Evolutionary conservation across 2,113 vertebrate species (phyloP).

Genomic region (Agapornis roseicollis): DNA sequence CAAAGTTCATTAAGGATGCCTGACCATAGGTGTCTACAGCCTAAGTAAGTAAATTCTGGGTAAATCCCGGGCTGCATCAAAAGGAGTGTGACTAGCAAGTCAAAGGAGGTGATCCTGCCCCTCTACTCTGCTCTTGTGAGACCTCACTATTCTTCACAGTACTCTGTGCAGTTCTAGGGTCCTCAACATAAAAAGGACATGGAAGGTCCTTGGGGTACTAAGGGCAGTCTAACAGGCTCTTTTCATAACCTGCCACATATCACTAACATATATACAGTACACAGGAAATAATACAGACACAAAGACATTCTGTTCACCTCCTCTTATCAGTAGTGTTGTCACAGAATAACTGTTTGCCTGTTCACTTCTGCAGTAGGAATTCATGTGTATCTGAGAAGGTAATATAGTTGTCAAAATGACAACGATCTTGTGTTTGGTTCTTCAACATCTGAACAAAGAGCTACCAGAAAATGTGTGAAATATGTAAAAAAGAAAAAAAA

Average conservation of each 20-base stretch:
- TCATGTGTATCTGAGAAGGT: slow-evolving; percentile 41
- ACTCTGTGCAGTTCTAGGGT: too few relatives aligned
- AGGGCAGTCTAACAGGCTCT: background rate
- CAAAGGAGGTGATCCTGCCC: too few relatives aligned
- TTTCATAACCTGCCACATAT: background rate
- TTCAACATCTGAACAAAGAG: slow-evolving; percentile 6
- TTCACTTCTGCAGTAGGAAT: slow-evolving; percentile 46
- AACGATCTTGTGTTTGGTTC: slow-evolving; percentile 17
- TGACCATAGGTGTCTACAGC: background rate
- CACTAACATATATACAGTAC: background rate
- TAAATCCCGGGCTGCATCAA: too few relatives aligned
- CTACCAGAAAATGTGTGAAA: slow-evolving; percentile 15
- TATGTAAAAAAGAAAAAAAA: background rate
- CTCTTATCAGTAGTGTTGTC: slow-evolving; percentile 50
- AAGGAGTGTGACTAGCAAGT: too few relatives aligned
- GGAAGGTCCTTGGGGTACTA: background rate
- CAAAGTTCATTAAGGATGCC: background rate
- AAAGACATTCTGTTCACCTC: slow-evolving; percentile 24
- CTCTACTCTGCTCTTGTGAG: too few relatives aligned
- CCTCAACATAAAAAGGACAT: too few relatives aligned
- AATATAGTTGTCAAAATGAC: slow-evolving; percentile 52
- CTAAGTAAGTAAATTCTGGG: background rate
- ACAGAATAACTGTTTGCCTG: slow-evolving; percentile 27
- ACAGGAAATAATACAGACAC: background rate
- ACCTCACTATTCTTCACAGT: too few relatives aligned